These are phyloP conservation scores for Bucco capensis DNA, from an alignment of 2,113 vertebrate genomes.

Conservation along the genomic window DNA sequence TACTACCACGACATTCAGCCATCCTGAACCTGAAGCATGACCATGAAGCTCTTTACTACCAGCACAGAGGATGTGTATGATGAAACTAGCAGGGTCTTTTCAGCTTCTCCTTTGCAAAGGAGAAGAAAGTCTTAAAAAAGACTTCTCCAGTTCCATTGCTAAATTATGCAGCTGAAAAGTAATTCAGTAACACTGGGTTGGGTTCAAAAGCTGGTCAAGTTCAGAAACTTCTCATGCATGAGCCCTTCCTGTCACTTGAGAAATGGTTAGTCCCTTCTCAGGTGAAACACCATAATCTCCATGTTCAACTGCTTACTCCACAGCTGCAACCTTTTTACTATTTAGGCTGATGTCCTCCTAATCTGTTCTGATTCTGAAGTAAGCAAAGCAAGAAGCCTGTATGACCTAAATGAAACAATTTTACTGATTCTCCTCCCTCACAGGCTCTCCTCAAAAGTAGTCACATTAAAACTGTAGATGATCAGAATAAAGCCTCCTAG, in stretches of 20 bases:
- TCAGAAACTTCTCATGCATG: background rate
- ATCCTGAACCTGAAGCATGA: background rate
- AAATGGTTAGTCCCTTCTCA: background rate
- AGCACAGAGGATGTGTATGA: background rate
- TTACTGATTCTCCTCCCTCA: background rate
- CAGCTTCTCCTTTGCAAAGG: background rate
- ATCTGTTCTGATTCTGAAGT: background rate
- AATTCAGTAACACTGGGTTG: background rate
- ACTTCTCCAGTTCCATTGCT: background rate
- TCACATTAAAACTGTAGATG: background rate
- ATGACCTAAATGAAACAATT: background rate
- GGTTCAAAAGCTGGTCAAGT: constrained; percentile 5
- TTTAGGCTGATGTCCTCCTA: background rate
- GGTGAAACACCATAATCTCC: background rate
- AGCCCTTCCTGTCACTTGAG: background rate
- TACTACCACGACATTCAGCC: background rate
- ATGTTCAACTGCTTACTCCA: background rate
- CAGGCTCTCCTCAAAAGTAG: background rate
- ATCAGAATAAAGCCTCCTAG: background rate
- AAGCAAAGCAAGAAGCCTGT: background rate
- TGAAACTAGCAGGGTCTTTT: background rate
- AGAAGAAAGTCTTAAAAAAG: background rate
- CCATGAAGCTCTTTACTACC: background rate
- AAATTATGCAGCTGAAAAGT: constrained; percentile 2
- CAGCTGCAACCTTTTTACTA: background rate